Base-by-base conservation (phyloP, 2,113 vertebrate species). In the Butorides virescens region DNA sequence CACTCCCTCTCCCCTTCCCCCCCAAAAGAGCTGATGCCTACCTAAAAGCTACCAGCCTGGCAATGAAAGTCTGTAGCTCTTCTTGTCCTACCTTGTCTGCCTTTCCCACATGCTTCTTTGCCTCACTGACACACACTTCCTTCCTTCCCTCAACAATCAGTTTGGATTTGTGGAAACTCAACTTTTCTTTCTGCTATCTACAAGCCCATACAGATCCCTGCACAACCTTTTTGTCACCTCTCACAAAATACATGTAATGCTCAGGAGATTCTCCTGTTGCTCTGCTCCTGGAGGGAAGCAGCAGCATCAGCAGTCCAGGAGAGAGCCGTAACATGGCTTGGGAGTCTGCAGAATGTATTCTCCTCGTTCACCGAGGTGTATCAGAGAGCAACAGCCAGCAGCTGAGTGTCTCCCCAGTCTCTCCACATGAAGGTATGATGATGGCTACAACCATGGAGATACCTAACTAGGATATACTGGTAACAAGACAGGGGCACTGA, bases 271-370 rank as follows among this genome's bases (percentile, higher is more conserved):
- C 42, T 70, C 37, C 44, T 7, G 21, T 49, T 55, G 39, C 30
- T 62, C 18, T 68, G 1, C 36, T 87, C 27, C 32, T 34, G 49
- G 42, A 30, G 23, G 8, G 44, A 50, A 70, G 26, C 77, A 81
- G n/a, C 9, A 10, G 49, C 47, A 47, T 13, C 21, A 61, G 21
- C 5, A 17, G 15, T 3, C 59, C 59, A 14, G 5, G 17, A 13
- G 14, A 9, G 19, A 44, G 13, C 22, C 0, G 1, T 10, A n/a
- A 30, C 20, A 9, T 5, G 20, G 39, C 53, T 22, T 6, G 26
- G 34, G 44, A 73, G 5, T 10, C 22, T 50, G 46, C 29, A n/a
- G 47, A 62, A 66, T 37, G 34, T 6, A 11, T 16, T 13, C 39
- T 53, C 55, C 77, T 65, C 15, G 1, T 30, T 67, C 49, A 58